Evolutionary conservation across 2,797 vertebrate genomes (phyloP).

Genomic region (Catostomus latipinnis): DNA sequence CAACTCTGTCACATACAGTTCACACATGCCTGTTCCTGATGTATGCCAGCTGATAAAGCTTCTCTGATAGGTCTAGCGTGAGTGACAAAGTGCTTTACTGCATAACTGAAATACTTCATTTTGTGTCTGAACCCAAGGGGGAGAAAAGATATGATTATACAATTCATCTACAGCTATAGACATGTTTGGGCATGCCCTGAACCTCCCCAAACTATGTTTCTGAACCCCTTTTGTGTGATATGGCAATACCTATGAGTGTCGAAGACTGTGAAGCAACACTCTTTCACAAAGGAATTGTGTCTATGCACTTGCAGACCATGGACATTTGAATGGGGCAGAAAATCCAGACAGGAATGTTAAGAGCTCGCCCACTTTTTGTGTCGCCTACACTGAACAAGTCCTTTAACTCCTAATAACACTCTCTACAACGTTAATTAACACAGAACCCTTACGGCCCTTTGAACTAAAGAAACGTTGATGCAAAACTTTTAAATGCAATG

Average conservation of each 20-base stretch:
- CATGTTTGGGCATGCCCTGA: conserved; percentile 68
- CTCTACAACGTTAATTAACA: conserved; percentile 42
- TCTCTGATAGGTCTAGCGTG: conserved; percentile 51
- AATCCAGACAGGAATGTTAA: conserved; percentile 60
- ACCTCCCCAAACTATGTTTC: conserved; percentile 39
- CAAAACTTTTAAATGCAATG: conserved; percentile 52
- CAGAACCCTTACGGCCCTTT: background rate
- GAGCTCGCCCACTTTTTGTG: conserved; percentile 33
- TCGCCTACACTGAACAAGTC: conserved; percentile 43
- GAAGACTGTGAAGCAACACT: conserved; percentile 27
- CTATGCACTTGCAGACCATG: conserved; percentile 36
- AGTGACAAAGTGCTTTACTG: conserved; percentile 67
- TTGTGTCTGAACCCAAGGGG: conserved; percentile 51
- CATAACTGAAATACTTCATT: conserved; percentile 77
- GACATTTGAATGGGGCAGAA: conserved; percentile 50
- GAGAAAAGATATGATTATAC: conserved; percentile 59
- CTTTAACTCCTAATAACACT: conserved; percentile 36
- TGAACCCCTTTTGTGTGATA: conserved; percentile 21
- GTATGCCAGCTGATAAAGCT: background rate
- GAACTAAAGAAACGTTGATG: conserved; percentile 19
- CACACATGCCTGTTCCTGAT: background rate
- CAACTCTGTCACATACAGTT: conserved; percentile 28
- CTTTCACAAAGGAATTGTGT: conserved; percentile 47
- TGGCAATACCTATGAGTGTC: conserved; percentile 19
- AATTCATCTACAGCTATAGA: conserved; percentile 53